phyloP scores from a whole-genome alignment of 1,140 invertebrate species.

The Macrobrachium nipponense region DNA sequence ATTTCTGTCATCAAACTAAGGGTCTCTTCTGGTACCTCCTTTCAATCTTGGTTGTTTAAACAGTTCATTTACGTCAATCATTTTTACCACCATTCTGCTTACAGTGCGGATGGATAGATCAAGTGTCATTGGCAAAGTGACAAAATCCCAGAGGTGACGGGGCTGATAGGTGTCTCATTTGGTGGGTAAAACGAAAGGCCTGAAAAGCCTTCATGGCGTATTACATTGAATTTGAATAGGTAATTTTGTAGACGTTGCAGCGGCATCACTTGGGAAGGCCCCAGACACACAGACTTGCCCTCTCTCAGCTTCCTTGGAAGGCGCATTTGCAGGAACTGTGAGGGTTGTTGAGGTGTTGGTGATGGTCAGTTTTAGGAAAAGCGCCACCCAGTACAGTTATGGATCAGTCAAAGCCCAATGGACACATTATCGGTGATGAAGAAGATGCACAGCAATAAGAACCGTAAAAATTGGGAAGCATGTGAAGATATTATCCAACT shows the following conservation, averaged over 20 bases:
- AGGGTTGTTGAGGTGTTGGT: too few relatives aligned
- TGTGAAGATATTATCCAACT: too few relatives aligned
- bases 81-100: too few relatives aligned
- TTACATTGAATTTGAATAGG: slow-evolving; percentile 43
- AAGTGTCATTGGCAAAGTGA: too few relatives aligned
- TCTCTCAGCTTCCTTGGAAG: slow-evolving; percentile 38
- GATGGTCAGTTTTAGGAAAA: not conserved
- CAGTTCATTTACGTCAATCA: too few relatives aligned
- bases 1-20: too few relatives aligned
- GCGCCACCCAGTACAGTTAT: slow-evolving; percentile 6
- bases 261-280: slow-evolving; percentile 15
- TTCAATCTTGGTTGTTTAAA: too few relatives aligned
- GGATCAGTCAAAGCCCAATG: not conserved
- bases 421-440: too few relatives aligned
- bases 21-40: too few relatives aligned
- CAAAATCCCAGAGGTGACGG: not conserved
- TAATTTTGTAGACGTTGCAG: slow-evolving; percentile 47
- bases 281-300: slow-evolving; percentile 46
- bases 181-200: too few relatives aligned
- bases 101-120: too few relatives aligned
- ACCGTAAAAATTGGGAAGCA: too few relatives aligned
- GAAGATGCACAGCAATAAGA: not conserved
- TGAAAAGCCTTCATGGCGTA: not conserved
- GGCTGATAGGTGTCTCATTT: not conserved
- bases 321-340: slow-evolving; percentile 46